A percentile compares a stretch with the other conserved stretches of the same genome.
phyloP scores from a whole-genome alignment of 2,888 invertebrate species.

The Ceratothoa steindachneri region DNA sequence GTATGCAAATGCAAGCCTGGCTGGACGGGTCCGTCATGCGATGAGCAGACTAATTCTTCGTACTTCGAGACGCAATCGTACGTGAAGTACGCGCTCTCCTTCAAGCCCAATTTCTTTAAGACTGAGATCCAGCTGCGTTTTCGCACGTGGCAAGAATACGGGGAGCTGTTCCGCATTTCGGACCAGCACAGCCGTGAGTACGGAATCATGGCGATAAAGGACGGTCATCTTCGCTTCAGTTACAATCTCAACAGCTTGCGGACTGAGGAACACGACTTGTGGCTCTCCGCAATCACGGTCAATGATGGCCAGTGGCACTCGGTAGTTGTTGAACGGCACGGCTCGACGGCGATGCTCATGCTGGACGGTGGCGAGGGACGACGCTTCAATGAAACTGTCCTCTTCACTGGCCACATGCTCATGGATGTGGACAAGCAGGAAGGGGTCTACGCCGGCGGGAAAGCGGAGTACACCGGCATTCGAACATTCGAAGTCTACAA shows the following conservation, averaged over 20 bases:
- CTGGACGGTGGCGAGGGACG: slow-evolving; percentile 93
- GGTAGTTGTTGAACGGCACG: slow-evolving; percentile 82
- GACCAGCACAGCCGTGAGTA: slow-evolving; percentile 92
- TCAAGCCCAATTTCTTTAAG: slow-evolving; percentile 85
- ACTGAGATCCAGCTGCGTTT: slow-evolving; percentile 90
- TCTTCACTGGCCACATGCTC: slow-evolving; percentile 86
- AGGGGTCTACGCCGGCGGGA: slow-evolving; percentile 91
- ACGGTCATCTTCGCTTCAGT: slow-evolving; percentile 47
- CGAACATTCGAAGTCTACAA: slow-evolving; percentile 90
- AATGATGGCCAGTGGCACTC: slow-evolving; percentile 97
- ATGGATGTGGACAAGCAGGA: slow-evolving; percentile 87
- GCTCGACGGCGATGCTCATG: slow-evolving; percentile 85
- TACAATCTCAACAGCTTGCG: slow-evolving; percentile 87
- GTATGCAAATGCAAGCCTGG: slow-evolving; percentile 93
- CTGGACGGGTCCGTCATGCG: slow-evolving; percentile 72
- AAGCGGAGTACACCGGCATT: slow-evolving; percentile 90
- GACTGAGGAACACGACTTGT: slow-evolving; percentile 84
- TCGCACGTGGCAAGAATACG: slow-evolving; percentile 85
- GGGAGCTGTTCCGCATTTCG: slow-evolving; percentile 87
- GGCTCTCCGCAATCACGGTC: slow-evolving; percentile 82
- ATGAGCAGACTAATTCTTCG: slow-evolving; percentile 78
- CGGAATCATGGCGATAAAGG: slow-evolving; percentile 66
- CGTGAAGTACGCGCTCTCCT: slow-evolving; percentile 92
- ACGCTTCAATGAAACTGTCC: slow-evolving; percentile 86
- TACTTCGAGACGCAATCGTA: slow-evolving; percentile 91